Percentiles rank a stretch among this genome's conserved stretches.
These are phyloP conservation scores for Hirundo rustica DNA, from an alignment of 2,797 vertebrate genomes.

Conservation along the genomic window DNA sequence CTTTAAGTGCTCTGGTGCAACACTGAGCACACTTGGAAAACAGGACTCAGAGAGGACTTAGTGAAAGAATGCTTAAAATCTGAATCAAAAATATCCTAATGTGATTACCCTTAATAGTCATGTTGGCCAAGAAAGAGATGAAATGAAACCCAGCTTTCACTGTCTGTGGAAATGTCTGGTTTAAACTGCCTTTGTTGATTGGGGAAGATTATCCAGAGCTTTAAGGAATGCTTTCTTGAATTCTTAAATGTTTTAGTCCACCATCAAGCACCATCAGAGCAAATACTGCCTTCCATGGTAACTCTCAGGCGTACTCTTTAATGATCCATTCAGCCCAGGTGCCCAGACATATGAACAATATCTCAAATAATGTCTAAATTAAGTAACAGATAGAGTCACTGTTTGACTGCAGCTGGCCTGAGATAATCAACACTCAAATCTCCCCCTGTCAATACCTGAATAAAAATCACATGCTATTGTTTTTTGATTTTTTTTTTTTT, in stretches of 20 bases:
- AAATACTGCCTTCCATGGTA: neutral
- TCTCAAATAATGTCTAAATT: neutral
- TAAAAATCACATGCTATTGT: neutral
- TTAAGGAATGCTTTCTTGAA: neutral
- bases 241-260: neutral
- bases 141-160: neutral
- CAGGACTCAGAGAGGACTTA: neutral
- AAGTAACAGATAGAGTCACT: neutral
- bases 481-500: neutral
- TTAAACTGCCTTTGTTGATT: neutral
- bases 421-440: neutral
- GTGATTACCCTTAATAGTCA: neutral
- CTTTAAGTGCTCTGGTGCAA: neutral
- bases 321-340: neutral
- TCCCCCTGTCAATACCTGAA: neutral
- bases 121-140: neutral
- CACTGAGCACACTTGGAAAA: neutral
- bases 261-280: neutral
- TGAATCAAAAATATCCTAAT: neutral
- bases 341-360: neutral
- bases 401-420: neutral
- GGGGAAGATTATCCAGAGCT: neutral
- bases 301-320: neutral
- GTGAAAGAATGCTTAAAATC: neutral
- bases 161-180: neutral